Base-by-base conservation (phyloP, 1,140 invertebrate species). In the Tribolium castaneum region DNA sequence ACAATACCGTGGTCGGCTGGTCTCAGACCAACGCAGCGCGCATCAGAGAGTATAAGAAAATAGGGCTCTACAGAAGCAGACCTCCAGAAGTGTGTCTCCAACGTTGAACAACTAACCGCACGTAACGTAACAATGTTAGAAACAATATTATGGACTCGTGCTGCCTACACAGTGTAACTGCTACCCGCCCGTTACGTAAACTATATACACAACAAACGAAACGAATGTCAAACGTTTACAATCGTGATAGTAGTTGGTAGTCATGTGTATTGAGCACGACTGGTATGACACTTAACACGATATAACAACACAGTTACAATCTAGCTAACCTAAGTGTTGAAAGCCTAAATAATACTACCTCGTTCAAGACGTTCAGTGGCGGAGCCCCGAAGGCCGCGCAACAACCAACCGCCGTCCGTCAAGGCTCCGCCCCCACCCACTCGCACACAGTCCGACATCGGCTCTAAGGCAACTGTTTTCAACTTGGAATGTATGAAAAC, bases 251-350 rank as follows among this genome's bases (percentile, higher is more conserved):
- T 84, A 82, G 70, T 73, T 71, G 77, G 77, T 85, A 86, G 84
- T 84, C 84, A 86, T 86, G 83, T 86, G 83, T 86, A 85, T 86
- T 86, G 86, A 86, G 86, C 86, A 86, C 85, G 86, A 86, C 85
- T 77, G 76, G 78, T 82, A 82, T 84, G 83, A 86, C 85, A 86
- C 82, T 85, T 85, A 86, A 85, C 84, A 86, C 83, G 83, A 86
- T 86, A 83, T 85, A 86, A 86, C 86, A 86, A 86, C 86, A 86
- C 86, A 86, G 84, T 86, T 86, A 86, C 86, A 86, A 84, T 83
- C 86, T 86, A 85, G 83, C 85, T 86, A 86, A 86, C 85, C 85
- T 86, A 86, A 86, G 85, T 85, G 84, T 86, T 85, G 79, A 85
- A 86, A 86, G 85, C 85, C 85, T 86, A 84, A 86, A 84, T 86